Evolutionary conservation across 2,113 vertebrate species (phyloP).

Genomic region (Podarcis muralis): DNA sequence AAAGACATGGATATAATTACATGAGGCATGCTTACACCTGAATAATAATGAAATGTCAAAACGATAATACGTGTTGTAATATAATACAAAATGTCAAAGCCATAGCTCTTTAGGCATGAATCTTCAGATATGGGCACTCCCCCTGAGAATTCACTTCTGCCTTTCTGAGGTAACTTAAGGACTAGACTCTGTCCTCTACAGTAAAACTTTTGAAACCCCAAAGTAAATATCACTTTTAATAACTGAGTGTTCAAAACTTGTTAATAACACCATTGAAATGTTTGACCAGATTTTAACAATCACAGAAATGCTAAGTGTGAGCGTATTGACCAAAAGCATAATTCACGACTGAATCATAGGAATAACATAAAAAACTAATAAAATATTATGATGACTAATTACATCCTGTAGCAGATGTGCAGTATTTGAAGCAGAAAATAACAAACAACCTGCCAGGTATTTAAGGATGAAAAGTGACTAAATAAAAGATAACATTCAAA

Average conservation of each 20-base stretch:
- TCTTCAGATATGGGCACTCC: background rate
- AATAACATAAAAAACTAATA: conserved; percentile 15
- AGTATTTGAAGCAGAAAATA: conserved; percentile 34
- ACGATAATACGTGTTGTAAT: background rate
- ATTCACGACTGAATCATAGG: conserved; percentile 24
- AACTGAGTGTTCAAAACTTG: background rate
- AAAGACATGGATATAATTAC: conserved; percentile 3
- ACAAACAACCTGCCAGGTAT: conserved; percentile 26
- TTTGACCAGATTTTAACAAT: conserved; percentile 25
- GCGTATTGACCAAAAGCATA: conserved; percentile 16
- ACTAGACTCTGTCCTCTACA: background rate
- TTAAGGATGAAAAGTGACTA: conserved; percentile 29
- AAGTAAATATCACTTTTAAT: background rate
- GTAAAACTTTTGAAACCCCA: background rate
- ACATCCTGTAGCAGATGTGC: background rate
- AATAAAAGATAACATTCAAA: conserved; percentile 42
- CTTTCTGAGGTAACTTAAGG: background rate
- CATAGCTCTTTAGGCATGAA: background rate
- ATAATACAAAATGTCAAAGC: conserved; percentile 13
- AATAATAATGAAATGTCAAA: background rate
- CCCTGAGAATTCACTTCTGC: background rate
- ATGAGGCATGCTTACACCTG: background rate
- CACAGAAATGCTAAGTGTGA: conserved; percentile 8
- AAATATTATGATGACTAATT: conserved; percentile 17
- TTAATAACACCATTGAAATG: conserved; percentile 18